These are phyloP conservation scores for Tinea trinotella DNA, from an alignment of 2,888 invertebrate species.

Conservation along the genomic window DNA sequence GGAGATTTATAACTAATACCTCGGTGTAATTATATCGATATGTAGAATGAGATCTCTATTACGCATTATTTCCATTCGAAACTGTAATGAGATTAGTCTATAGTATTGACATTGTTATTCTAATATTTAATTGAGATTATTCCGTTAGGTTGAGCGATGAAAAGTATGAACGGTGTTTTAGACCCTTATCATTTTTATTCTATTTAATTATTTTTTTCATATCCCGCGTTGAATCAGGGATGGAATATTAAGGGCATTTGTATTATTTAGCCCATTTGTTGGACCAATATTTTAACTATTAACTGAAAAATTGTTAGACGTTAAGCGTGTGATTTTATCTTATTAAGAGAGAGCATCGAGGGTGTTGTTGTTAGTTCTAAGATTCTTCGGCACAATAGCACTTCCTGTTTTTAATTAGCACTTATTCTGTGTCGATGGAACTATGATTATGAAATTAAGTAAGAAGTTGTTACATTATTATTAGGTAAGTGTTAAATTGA, in stretches of 20 bases:
- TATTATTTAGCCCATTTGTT: constrained; percentile 74
- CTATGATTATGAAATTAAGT: constrained; percentile 67
- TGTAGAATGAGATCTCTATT: constrained; percentile 54
- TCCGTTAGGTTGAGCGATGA: constrained; percentile 54
- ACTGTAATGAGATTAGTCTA: constrained; percentile 70
- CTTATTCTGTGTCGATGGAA: constrained; percentile 72
- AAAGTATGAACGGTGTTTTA: constrained; percentile 60
- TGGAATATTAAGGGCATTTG: constrained; percentile 72
- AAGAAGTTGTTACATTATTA: constrained; percentile 72
- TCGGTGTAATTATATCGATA: constrained; percentile 66
- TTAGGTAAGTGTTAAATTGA: constrained; percentile 72
- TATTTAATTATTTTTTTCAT: constrained; percentile 72
- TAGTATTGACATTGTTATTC: constrained; percentile 72
- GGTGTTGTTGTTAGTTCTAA: constrained; percentile 71
- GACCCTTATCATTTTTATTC: constrained; percentile 69
- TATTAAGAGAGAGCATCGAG: constrained; percentile 70
- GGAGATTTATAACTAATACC: background rate
- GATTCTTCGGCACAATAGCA: constrained; percentile 72
- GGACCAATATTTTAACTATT: constrained; percentile 74
- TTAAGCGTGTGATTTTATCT: constrained; percentile 72
- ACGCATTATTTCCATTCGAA: constrained; percentile 63
- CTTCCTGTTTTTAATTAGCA: constrained; percentile 73
- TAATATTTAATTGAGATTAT: constrained; percentile 66
- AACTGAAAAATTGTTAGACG: constrained; percentile 73
- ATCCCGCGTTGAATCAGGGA: constrained; percentile 71